These are phyloP conservation scores for Nemoura dubitans DNA, from an alignment of 2,888 invertebrate genomes.

Conservation along the genomic window DNA sequence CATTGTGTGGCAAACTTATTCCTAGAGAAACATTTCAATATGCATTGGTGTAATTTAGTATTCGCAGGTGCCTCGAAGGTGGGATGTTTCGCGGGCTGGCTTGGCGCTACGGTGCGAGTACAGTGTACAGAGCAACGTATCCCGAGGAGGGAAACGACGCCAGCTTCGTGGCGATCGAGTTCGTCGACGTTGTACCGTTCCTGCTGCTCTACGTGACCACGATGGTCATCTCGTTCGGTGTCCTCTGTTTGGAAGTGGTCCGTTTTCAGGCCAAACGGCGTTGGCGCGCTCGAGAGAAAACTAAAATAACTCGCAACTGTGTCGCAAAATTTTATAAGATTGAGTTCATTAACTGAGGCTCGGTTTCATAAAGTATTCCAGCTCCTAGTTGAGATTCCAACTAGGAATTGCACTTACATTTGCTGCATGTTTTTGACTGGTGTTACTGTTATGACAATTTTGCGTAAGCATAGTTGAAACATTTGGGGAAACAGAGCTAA, in stretches of 20 bases:
- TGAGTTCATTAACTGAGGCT: too few species aligned
- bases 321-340: too few species aligned
- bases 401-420: too few species aligned
- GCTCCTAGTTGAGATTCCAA: too few species aligned
- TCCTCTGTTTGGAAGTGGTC: not conserved
- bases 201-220: constrained; percentile 2
- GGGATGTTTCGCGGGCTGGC: not conserved
- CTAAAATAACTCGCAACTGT: too few species aligned
- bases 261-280: not conserved
- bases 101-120: not conserved
- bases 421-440: too few species aligned
- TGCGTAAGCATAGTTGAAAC: too few species aligned
- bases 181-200: not conserved
- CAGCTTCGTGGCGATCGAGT: not conserved
- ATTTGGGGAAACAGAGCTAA: too few species aligned
- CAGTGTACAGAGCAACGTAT: not conserved
- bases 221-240: not conserved
- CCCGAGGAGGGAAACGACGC: not conserved
- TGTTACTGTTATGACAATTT: too few species aligned
- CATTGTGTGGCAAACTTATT: too few species aligned
- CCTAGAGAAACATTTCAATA: too few species aligned
- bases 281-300: not conserved
- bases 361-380: too few species aligned
- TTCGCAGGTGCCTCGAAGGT: not conserved
- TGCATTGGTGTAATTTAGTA: not conserved